Base-by-base conservation (phyloP, 2,797 vertebrate species). In the Girardinus metallicus region DNA sequence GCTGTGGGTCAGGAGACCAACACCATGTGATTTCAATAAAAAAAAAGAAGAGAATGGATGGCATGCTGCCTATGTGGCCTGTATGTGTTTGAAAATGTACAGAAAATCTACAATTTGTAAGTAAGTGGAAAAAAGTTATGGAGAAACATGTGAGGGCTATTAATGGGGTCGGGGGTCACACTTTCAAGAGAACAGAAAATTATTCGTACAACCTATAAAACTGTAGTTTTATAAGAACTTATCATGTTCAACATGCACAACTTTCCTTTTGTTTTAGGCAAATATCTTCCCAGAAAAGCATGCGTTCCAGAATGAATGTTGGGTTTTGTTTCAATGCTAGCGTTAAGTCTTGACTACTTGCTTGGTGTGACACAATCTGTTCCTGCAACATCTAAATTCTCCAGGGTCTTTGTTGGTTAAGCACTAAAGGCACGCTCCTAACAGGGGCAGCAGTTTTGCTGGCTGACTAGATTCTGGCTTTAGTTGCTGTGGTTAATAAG, bases 401-500 rank as follows among this genome's bases (percentile, higher is more conserved):
- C 88, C 3, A 74, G 87, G 86, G 81, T 85, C 89, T 93, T 78
- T 62, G 77, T 87, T 86, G 74, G 39, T 51, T 81, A 85, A 81
- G 85, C 89, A 91, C 89, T 92, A 86, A 78, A 85, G 90, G 86
- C 88, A 10, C 88, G 91, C 83, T 89, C 78, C 76, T 79, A 93
- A 91, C 73, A 71, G 91, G 68, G 84, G 83, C 77, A 85, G 87
- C 91, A 93, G 92, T 81, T 86, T 91, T 49, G 46, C 46, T 73
- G 72, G 78, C 89, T 90, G 86, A 84, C 93, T 89, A 87, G 92
- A 95, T 95, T 97, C 93, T 87, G 84, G 62, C 93, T 95, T 95
- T 96, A 96, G 94, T 94, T 95, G 77, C 83, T 93, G 83, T 86
- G 89, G 87, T 93, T 94, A 95, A 95, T 90, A 90, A 84, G 79